A percentile compares a stretch with the other conserved stretches of the same genome.
phyloP scores from a whole-genome alignment of 2,113 vertebrate species.

The Zosterops pallidus region DNA sequence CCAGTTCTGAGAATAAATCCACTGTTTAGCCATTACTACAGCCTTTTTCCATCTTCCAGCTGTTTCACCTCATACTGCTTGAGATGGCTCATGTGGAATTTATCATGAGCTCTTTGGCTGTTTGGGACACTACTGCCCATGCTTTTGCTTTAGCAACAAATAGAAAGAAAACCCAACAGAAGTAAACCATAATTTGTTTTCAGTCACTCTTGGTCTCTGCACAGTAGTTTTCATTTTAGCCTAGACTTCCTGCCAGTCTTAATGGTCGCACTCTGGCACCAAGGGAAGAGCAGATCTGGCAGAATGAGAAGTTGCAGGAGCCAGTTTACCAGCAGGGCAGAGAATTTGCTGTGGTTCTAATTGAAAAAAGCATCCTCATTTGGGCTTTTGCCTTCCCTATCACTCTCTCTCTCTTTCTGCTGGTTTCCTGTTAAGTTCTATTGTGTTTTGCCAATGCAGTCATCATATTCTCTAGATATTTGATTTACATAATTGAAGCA shows the following conservation, averaged over 20 bases:
- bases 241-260: neutral
- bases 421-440: conserved; percentile 61
- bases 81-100: neutral
- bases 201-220: neutral
- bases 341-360: conserved; percentile 26
- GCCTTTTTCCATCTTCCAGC: neutral
- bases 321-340: conserved; percentile 21
- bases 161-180: neutral
- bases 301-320: conserved; percentile 2
- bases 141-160: neutral
- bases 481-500: conserved; percentile 77
- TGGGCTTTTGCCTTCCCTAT: conserved; percentile 25
- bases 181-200: neutral
- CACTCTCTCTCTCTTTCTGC: neutral
- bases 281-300: conserved; percentile 16
- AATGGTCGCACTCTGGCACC: neutral
- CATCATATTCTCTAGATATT: conserved; percentile 71
- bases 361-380: conserved; percentile 56
- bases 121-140: neutral
- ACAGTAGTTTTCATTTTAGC: conserved; percentile 4
- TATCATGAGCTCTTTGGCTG: neutral
- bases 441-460: conserved; percentile 52
- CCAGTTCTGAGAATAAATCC: neutral
- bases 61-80: neutral
- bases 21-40: neutral